Evolutionary conservation across 2,797 vertebrate genomes (phyloP), one percentile per base, ranked within the genome.

Genomic region (Hypotaenidia okinawae): DNA sequence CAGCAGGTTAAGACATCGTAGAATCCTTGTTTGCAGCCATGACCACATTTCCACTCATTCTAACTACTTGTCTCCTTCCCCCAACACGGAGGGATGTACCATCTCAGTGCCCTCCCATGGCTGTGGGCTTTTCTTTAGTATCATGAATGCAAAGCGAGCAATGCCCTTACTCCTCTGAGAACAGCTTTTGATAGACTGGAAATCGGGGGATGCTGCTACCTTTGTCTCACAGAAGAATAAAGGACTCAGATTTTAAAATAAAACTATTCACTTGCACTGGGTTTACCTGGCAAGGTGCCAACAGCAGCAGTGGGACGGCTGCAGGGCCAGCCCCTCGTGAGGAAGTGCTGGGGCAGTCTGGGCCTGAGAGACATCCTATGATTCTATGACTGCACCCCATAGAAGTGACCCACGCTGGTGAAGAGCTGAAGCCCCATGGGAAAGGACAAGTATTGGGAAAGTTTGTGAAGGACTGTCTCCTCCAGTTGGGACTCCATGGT

Each of bases 51-150:
- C 21, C 14, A 39, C 9, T 33, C 32, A 16, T 24, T 39, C 21
- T 24, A 37, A 30, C 55, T 5, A 22, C 4, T 33, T 24, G 8
- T 24, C 6, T 63, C 37, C 24, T 41, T n/a, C 19, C 57, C 10
- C 4, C 30, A 7, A 0, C 1, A 2, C 5, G 17, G 11, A 51
- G 9, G 7, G 16, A 11, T 15, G 4, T 1, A 13, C 1, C 12
- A 67, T 13, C 15, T 33, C 17, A 25, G 10, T 16, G 25, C 2
- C 23, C 21, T 81, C 12, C 27, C 23, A 35, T 18, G 7, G 15
- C 12, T 9, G 4, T 3, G 21, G 30, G 10, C 39, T 27, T 61
- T 61, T 16, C 39, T 87, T 47, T 24, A n/a, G 21, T 11, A 59
- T 4, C 5, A 13, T 0, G 5, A 59, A 45, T 4, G 14, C 1